A percentile compares a stretch with the other conserved stretches of the same genome.
Conservation (phyloP, 1,140 invertebrate species). For the Temnothorax curvispinosus region DNA sequence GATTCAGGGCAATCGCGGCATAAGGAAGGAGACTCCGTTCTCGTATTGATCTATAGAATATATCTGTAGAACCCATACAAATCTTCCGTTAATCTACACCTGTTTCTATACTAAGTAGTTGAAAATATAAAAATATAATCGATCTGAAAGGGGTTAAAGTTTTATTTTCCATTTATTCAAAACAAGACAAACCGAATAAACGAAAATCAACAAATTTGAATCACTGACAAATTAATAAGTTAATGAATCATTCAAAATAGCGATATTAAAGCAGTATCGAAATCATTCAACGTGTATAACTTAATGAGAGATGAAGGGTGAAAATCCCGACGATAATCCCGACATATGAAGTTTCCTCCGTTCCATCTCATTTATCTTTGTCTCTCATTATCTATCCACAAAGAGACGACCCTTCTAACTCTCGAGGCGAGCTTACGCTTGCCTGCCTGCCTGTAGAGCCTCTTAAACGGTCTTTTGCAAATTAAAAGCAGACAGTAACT, state of each 20-base stretch:
- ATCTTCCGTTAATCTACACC: neutral
- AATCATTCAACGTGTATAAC: slow-evolving; percentile 40
- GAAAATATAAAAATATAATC: neutral
- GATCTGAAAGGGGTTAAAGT: neutral
- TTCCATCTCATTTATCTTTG: slow-evolving; percentile 32
- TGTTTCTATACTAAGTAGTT: neutral
- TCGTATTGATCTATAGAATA: neutral
- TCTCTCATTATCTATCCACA: slow-evolving; percentile 15
- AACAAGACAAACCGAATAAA: neutral
- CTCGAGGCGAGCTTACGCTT: neutral
- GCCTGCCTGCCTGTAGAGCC: neutral
- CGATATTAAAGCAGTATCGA: slow-evolving; percentile 4
- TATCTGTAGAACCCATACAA: neutral
- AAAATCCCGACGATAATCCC: slow-evolving; percentile 52
- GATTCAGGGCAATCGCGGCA: neutral
- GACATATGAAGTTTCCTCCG: slow-evolving; percentile 63
- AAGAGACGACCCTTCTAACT: slow-evolving; percentile 26
- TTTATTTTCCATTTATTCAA: neutral
- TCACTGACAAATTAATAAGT: neutral
- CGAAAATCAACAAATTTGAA: neutral
- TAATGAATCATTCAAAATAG: slow-evolving; percentile 38
- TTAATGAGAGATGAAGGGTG: slow-evolving; percentile 49
- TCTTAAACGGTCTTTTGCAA: slow-evolving; percentile 4
- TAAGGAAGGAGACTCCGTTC: slow-evolving; percentile 25
- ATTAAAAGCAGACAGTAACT: slow-evolving; percentile 36